Percentiles rank a stretch among this genome's conserved stretches.
phyloP scores from a whole-genome alignment of 92 coral and sea anemone genomes.

The Phenganax stokvisi region DNA sequence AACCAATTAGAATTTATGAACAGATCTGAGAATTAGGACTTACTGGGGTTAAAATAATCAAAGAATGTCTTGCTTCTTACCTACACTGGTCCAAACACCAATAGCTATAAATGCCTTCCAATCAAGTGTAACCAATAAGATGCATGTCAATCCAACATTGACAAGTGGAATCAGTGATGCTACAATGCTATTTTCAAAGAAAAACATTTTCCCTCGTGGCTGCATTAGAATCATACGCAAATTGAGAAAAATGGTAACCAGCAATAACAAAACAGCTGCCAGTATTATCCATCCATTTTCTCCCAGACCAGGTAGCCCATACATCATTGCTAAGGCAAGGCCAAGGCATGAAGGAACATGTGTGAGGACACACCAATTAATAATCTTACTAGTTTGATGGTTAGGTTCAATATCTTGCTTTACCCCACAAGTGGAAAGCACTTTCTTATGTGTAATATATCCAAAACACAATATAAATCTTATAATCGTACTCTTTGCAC shows the following conservation, averaged over 20 bases:
- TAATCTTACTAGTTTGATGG: constrained; percentile 16
- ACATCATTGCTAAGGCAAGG: constrained; percentile 20
- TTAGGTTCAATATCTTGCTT: neutral
- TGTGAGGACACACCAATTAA: constrained; percentile 17
- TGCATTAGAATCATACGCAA: constrained; percentile 28
- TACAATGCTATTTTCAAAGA: constrained; percentile 10
- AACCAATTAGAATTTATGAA: neutral
- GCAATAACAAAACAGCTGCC: constrained; percentile 8
- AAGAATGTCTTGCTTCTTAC: neutral
- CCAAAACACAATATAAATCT: constrained; percentile 31
- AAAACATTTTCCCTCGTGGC: constrained; percentile 4
- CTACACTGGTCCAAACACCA: constrained; percentile 26
- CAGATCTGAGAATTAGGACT: neutral
- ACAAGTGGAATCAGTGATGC: constrained; percentile 23
- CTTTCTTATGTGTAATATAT: constrained; percentile 24
- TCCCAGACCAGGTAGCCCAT: constrained; percentile 31
- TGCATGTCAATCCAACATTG: constrained; percentile 9
- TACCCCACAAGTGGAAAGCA: constrained; percentile 19
- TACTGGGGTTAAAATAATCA: neutral
- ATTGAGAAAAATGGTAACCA: constrained; percentile 12
- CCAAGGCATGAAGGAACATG: constrained; percentile 26
- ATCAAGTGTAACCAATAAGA: constrained; percentile 22
- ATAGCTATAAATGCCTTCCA: constrained; percentile 26
- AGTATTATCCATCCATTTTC: constrained; percentile 12
- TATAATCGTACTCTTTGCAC: constrained; percentile 1